Conservation (phyloP, 64 coral and sea anemone genomes). For the Dendronephthya gigantea region DNA sequence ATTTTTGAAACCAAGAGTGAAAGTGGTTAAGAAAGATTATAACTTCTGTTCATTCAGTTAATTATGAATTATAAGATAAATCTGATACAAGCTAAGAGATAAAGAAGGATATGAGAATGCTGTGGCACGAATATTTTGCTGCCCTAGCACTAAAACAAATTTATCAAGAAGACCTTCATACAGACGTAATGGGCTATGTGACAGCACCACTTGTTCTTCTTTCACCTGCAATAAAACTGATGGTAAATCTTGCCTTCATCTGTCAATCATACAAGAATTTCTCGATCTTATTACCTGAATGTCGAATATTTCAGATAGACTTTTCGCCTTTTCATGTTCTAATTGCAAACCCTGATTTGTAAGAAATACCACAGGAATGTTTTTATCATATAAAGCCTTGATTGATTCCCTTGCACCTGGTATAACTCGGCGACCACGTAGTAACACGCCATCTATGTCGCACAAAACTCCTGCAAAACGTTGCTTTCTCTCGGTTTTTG, state of each 20-base stretch:
- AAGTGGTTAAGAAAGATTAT: not conserved
- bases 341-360: slow-evolving; percentile 55
- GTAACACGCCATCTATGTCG: slow-evolving; percentile 64
- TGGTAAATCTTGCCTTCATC: too few species aligned
- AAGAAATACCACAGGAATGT: slow-evolving; percentile 48
- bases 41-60: not conserved
- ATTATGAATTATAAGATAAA: too few species aligned
- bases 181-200: slow-evolving; percentile 60
- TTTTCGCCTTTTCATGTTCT: slow-evolving; percentile 52
- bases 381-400: slow-evolving; percentile 31
- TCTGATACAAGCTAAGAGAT: not conserved
- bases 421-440: slow-evolving; percentile 47
- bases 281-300: slow-evolving; percentile 40
- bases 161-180: slow-evolving; percentile 52
- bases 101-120: slow-evolving; percentile 45
- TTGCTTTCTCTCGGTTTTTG: too few species aligned
- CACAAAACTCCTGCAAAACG: slow-evolving; percentile 39
- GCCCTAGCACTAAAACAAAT: slow-evolving; percentile 54
- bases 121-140: slow-evolving; percentile 45
- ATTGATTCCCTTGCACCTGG: slow-evolving; percentile 51
- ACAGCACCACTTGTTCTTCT: slow-evolving; percentile 58
- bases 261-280: too few species aligned
- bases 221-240: slow-evolving; percentile 27
- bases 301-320: slow-evolving; percentile 46
- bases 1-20: slow-evolving; percentile 62